Evolutionary conservation across 2,113 vertebrate species (phyloP), one percentile per base, ranked within the genome.

Genomic region (Noturus placidus): DNA sequence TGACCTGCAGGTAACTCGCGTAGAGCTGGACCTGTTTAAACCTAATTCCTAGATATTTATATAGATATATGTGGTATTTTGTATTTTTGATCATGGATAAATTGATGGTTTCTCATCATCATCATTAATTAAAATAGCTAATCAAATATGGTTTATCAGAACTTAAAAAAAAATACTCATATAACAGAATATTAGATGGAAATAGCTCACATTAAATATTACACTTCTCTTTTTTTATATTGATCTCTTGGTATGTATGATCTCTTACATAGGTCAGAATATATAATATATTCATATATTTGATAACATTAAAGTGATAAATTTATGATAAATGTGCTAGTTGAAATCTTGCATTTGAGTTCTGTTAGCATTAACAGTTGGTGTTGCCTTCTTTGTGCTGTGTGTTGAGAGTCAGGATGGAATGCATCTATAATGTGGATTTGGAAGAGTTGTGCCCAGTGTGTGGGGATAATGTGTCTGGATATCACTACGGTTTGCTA

Each of bases 381-480:
- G 2, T 52, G 52, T 80, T 80, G 11, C 13, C 3, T n/a, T 52
- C 27, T 30, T 78, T 5, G 30, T 63, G 42, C 70, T 78, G 74
- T 76, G 46, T 76, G 56, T 76, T 30, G 57, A 35, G 42, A 46
- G 22, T 94, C 94, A 91, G 88, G 92, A 99, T 99, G 97, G 98
- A 99, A 91, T 98, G 97, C 95, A 96, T 95, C 0, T 97, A 97
- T 91, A 97, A 97, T 87, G 97, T 97, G 38, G 97, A 99, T 90
- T 93, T 98, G 95, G 97, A 99, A 90, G 98, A 99, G 90, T 93
- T 98, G 92, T 99, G 98, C 92, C 98, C 98, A 35, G 98, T 99
- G 84, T 99, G 97, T 76, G 98, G 98, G 85, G 98, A 99, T 95
- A 99, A 99, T 89, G 97, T 99, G 92, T 99, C 98, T 0, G 98